Conservation (phyloP, 2,113 vertebrate genomes). For the Gambusia holbrooki region DNA sequence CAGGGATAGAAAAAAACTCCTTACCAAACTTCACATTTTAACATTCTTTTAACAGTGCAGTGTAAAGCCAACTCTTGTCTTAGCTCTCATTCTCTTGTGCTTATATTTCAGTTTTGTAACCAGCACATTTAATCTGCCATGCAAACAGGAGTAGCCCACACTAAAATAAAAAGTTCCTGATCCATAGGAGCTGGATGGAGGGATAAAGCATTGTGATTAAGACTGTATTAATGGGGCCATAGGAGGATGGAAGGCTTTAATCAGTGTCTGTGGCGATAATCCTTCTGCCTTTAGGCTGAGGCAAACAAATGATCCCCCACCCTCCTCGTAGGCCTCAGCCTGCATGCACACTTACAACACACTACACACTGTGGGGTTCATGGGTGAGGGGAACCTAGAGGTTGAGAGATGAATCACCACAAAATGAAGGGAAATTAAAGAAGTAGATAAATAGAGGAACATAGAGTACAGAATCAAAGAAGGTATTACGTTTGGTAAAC, state of each 20-base stretch:
- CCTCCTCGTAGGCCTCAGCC: slow-evolving; percentile 47
- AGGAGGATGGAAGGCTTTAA: slow-evolving; percentile 84
- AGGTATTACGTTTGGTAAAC: too few species aligned
- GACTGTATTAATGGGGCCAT: slow-evolving; percentile 85
- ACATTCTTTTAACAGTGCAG: slow-evolving; percentile 9
- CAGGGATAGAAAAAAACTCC: background rate
- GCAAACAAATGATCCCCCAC: slow-evolving; percentile 73
- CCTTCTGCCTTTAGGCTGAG: slow-evolving; percentile 79
- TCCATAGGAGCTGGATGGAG: slow-evolving; percentile 76
- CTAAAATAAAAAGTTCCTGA: slow-evolving; percentile 82
- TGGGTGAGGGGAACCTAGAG: slow-evolving; percentile 51
- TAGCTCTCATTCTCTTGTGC: slow-evolving; percentile 23
- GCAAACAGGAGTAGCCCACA: slow-evolving; percentile 78
- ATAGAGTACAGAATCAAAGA: slow-evolving; percentile 40
- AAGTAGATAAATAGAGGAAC: slow-evolving; percentile 72
- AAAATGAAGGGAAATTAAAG: slow-evolving; percentile 58
- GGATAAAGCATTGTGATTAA: slow-evolving; percentile 86
- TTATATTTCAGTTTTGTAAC: slow-evolving; percentile 65
- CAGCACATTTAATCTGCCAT: slow-evolving; percentile 75
- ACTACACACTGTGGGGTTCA: slow-evolving; percentile 36
- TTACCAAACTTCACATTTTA: background rate
- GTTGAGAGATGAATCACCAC: slow-evolving; percentile 64
- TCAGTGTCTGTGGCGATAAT: slow-evolving; percentile 83
- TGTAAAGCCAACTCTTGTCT: slow-evolving; percentile 14
- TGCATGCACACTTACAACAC: slow-evolving; percentile 39